phyloP scores from a whole-genome alignment of 2,113 vertebrate genomes.

The Illadopsis cleaveri region DNA sequence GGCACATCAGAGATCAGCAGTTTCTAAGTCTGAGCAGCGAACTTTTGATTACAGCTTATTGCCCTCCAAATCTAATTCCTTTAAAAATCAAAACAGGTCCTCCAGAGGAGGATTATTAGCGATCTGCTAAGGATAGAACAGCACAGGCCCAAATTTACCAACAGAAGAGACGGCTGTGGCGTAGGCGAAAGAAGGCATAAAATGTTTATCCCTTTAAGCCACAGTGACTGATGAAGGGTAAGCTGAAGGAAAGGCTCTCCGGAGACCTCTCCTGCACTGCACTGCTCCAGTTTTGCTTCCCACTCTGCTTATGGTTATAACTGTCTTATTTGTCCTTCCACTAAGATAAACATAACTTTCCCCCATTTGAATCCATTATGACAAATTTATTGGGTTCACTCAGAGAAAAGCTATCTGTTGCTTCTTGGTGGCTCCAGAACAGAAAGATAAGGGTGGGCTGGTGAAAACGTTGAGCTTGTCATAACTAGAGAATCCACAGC shows the following conservation, averaged over 20 bases:
- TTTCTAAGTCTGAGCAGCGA: background rate
- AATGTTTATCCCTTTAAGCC: constrained; percentile 29
- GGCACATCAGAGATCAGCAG: background rate
- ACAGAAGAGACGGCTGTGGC: background rate
- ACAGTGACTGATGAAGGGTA: background rate
- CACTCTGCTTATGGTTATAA: background rate
- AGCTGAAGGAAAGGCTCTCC: background rate
- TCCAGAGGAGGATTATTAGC: background rate
- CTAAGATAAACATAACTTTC: constrained; percentile 4
- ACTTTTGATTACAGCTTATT: background rate
- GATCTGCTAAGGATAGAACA: constrained; percentile 18
- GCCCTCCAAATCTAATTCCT: background rate
- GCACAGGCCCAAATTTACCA: background rate
- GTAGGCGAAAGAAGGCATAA: background rate
- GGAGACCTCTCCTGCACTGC: background rate
- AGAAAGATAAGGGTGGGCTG: constrained; percentile 1
- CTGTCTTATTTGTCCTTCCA: background rate
- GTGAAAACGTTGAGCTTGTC: background rate
- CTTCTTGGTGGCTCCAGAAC: background rate
- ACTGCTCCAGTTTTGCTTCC: background rate
- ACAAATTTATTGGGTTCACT: background rate
- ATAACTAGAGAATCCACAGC: background rate
- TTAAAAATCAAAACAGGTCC: background rate
- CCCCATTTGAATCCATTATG: background rate
- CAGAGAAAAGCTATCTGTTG: background rate